Conservation (phyloP, 2,113 vertebrate genomes). For the Leptobrachium leishanense region DNA sequence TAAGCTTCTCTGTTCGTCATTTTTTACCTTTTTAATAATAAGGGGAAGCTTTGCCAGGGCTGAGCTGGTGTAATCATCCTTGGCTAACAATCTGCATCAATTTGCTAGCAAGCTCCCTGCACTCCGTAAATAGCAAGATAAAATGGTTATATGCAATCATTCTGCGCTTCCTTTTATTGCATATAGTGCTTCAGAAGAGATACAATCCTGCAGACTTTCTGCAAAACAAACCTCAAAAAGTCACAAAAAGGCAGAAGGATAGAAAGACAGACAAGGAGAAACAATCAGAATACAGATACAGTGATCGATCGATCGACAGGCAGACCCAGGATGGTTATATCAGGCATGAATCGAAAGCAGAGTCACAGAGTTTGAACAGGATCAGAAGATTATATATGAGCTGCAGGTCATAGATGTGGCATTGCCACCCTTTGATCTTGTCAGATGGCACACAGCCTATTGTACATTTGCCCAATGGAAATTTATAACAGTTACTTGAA, state of each 20-base stretch:
- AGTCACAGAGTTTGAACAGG: too few species aligned
- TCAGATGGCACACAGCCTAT: too few species aligned
- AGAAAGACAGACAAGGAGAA: background rate
- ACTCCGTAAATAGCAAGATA: background rate
- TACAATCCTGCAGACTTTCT: background rate
- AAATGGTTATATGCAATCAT: background rate
- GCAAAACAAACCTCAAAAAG: background rate
- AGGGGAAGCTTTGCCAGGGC: background rate
- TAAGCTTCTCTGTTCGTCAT: background rate
- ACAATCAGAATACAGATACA: too few species aligned
- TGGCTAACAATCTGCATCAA: background rate
- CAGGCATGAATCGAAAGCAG: background rate
- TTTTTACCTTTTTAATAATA: conserved; percentile 3
- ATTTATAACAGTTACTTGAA: too few species aligned
- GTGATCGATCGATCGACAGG: background rate
- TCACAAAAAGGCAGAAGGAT: background rate
- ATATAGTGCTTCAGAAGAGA: background rate
- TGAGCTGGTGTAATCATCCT: conserved; percentile 7
- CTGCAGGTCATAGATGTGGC: too few species aligned
- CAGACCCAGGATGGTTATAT: background rate
- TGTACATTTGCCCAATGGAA: too few species aligned
- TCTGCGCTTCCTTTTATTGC: background rate
- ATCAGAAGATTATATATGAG: too few species aligned
- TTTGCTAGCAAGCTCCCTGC: conserved; percentile 5
- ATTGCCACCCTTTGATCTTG: too few species aligned